Base-by-base conservation (phyloP, 2,888 invertebrate species). In the Drymonia ruficornis region DNA sequence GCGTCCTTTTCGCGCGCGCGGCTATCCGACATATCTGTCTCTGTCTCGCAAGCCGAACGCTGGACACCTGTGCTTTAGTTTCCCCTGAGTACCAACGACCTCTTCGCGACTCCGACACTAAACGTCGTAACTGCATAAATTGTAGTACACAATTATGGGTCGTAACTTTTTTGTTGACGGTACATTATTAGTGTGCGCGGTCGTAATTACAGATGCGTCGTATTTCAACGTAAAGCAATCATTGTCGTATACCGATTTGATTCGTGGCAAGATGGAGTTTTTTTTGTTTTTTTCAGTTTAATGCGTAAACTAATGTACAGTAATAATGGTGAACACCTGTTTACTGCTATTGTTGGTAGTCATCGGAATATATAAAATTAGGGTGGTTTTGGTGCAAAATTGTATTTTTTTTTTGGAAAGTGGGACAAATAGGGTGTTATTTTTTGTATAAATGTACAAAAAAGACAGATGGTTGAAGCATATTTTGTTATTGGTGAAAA, bases 51-150 rank as follows among this genome's bases (percentile, higher is more conserved):
- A 80, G 76, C 87, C 86, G 89, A 92, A 86, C 92, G 92, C 87
- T 90, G 92, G 91, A 92, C 92, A 92, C 92, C 92, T 92, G 92
- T 92, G 92, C 92, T 91, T 92, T 89, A 91, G 91, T 91, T 91
- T 92, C 91, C 92, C 90, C 87, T 83, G 87, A 91, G 92, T 92
- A 91, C 90, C 92, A 92, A 91, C 92, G 92, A 92, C 92, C 92
- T 92, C 91, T 90, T 80, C 70, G 68, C 51, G 57, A 64, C 65
- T 72, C 64, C 74, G 76, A 69, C 68, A 67, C 76, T 65, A 78
- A 88, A 87, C 65, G 81, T 67, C 83, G 67, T 81, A 91, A 70
- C 77, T 70, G 52, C 58, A 64, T 63, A 65, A 72, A 62, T 63
- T 52, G 58, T 49, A 53, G 56, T 63, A 76, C 52, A 59, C 67